Percentiles rank a stretch among this genome's conserved stretches.
Evolutionary conservation across 53 echinoderm and acorn worm species (phyloP).

Genomic region (Echinometra lucunter): DNA sequence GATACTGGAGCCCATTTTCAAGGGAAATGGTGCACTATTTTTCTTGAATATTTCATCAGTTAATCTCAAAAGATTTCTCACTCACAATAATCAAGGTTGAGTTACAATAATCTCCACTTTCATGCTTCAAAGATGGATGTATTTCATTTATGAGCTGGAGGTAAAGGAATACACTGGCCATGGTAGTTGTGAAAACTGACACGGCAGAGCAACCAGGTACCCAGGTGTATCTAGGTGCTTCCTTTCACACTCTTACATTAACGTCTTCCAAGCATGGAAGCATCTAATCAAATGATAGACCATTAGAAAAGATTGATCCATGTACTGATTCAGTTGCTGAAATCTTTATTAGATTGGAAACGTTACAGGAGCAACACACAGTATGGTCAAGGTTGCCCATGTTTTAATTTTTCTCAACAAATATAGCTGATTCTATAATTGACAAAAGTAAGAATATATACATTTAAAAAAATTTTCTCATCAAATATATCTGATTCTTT

Average conservation of each 20-base stretch:
- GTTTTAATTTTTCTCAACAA: background rate
- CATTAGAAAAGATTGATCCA: background rate
- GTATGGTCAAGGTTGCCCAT: background rate
- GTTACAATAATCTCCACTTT: conserved; percentile 3
- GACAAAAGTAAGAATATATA: too few species aligned
- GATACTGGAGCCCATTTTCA: too few species aligned
- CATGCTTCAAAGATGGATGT: conserved; percentile 2
- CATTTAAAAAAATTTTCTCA: too few species aligned
- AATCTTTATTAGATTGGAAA: background rate
- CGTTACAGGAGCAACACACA: background rate
- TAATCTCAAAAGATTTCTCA: background rate
- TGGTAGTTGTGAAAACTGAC: conserved; percentile 51
- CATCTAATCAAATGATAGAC: conserved; percentile 28
- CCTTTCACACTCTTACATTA: background rate
- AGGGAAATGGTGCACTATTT: background rate
- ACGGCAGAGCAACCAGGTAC: background rate
- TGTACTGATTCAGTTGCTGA: background rate
- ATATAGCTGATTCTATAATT: background rate
- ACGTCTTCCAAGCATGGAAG: background rate
- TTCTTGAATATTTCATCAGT: background rate
- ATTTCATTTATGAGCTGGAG: background rate
- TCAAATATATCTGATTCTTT: background rate
- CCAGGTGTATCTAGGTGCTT: background rate
- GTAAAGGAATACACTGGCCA: background rate
- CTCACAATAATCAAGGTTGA: background rate